Base-by-base conservation (phyloP, 2,888 invertebrate genomes). In the Limenitis arthemis region DNA sequence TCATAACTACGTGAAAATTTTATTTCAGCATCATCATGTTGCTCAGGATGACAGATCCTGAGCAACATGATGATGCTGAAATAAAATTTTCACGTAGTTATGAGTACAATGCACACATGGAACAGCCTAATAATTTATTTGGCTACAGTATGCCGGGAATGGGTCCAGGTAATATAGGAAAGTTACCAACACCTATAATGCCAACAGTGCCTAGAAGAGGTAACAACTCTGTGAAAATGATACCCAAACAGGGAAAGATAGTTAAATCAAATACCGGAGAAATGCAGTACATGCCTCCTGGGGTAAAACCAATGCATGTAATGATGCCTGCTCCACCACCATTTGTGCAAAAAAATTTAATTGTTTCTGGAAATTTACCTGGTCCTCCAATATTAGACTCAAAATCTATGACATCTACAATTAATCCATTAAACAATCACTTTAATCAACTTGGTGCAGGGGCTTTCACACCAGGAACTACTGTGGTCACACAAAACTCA, bases 1-100 rank as follows among this genome's bases (percentile, higher is more conserved):
- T 85, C 85, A 39, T 80, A 75, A 63, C 77, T 85, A 39, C 81
- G 71, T 20, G 86, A 86, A 68, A 74, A 86, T 62, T 86, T 86
- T 4, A 85, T 68, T 60, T 86, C 85, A 49, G 74, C 70, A 28
- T 86, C 85, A 44, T 85, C 85, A 41, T 65, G 73, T 51, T 70
- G 73, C n/a, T 84, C 85, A 36, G 69, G 68, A 58, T 77, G n/a
- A n/a, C n/a, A n/a, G n/a, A 77, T 58, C 68, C 69, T 36, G 85
- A 84, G n/a, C 73, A 70, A 51, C 73, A 65, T 41, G 85, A 85
- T 44, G 85, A 86, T 28, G 70, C 74, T 49, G 85, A 86, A 60
- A 68, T 85, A 4, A 86, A 86, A 62, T 86, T 74, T 68, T 86
- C 86, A 20, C 71, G 81, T 39, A 85, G 77, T 63, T 75, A 80